Conservation (phyloP, 2,113 vertebrate species). For the Opisthocomus hoazin region DNA sequence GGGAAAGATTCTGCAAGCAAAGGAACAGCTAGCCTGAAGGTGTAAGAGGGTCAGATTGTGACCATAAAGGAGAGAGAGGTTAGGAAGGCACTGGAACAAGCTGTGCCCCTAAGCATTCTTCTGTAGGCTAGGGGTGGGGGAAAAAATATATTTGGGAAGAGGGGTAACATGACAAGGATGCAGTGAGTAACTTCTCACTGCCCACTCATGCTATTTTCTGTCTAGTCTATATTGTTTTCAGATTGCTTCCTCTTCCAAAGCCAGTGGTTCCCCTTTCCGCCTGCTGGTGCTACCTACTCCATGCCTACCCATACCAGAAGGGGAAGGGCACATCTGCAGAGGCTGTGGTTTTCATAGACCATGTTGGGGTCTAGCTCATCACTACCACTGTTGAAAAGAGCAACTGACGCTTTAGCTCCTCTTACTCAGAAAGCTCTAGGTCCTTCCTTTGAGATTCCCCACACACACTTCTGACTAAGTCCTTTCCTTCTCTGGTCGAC, state of each 20-base stretch:
- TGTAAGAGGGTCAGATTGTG: not conserved
- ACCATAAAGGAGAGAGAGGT: not conserved
- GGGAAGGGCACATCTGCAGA: not conserved
- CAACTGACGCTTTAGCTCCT: not conserved
- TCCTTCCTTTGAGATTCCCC: not conserved
- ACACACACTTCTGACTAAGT: not conserved
- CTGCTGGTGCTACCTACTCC: not conserved
- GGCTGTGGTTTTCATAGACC: not conserved
- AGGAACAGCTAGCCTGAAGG: not conserved
- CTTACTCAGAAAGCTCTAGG: not conserved
- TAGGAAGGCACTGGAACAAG: not conserved
- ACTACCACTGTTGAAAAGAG: not conserved
- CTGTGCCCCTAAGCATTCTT: not conserved
- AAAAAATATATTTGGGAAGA: not conserved
- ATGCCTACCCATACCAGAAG: not conserved
- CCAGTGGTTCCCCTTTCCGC: not conserved
- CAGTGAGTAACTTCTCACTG: not conserved
- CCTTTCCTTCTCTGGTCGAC: not conserved
- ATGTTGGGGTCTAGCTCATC: not conserved
- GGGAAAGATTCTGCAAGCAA: not conserved
- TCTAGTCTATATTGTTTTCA: not conserved
- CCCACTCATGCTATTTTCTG: not conserved
- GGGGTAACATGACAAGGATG: not conserved
- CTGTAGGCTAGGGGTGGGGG: accelerated
- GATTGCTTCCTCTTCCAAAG: not conserved